Base-by-base conservation (phyloP, 2,797 vertebrate species). In the Enteromius unitaeniatus region DNA sequence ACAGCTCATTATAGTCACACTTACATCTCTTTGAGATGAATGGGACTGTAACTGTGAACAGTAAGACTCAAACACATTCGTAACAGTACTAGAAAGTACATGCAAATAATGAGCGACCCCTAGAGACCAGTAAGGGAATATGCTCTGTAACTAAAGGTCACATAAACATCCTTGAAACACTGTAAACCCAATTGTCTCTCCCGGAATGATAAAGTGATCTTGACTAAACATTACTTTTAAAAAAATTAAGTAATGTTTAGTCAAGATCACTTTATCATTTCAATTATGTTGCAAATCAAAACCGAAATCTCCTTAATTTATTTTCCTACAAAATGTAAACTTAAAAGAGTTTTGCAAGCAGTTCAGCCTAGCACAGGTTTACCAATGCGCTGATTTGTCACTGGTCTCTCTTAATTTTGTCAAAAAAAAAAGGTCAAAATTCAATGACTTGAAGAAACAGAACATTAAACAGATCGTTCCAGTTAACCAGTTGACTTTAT, bases 91-190 rank as follows among this genome's bases (percentile, higher is more conserved):
- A 58, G 51, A 76, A 69, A 69, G 55, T 55, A 37, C 15, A 79
- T 31, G 28, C 4, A 68, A 79, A 67, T 65, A 40, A 13, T 53
- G 21, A 55, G 78, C 47, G 78, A 69, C 78, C 49, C 49, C 78
- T 79, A 10, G 14, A 69, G 64, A 34, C 53, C n/a, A 69, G 2
- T 13, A 51, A 11, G 49, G 47, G 21, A 68, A 53, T 40, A 76
- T 58, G 7, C 28, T 51, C 47, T 0, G 3, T 70, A 42, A n/a
- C 19, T 28, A 14, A 3, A 19, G 23, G 42, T 72, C 53, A 42
- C 40, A 10, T 70, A 70, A 47, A 47, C 42, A n/a, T 72, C 1
- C 14, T 70, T 72, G 68, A 17, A 47, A 55, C 51, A 55, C 7
- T 10, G 53, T 53, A 53, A 55, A n/a, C 8, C 3, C 21, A 55